Evolutionary conservation across 2,113 vertebrate species (phyloP).

Genomic region (Coreoperca whiteheadi): DNA sequence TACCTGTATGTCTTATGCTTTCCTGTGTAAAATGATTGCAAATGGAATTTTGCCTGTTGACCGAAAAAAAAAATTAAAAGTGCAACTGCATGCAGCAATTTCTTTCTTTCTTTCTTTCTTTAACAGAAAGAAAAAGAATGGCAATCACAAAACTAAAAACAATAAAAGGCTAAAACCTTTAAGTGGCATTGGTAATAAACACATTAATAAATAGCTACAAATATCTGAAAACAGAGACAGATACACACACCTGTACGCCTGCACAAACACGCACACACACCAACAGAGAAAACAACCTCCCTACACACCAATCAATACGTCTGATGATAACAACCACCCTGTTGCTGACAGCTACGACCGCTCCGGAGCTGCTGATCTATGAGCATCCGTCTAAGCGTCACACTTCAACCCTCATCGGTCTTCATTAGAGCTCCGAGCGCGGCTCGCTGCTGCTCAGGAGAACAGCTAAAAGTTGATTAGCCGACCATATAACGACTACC

Average conservation of each 20-base stretch:
- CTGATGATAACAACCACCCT: constrained; percentile 47
- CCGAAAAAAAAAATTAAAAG: too few species aligned
- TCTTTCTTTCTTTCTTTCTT: too few species aligned
- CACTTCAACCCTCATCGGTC: constrained; percentile 45
- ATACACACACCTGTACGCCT: neutral
- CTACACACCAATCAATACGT: constrained; percentile 56
- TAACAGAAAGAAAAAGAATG: neutral
- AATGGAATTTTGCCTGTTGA: too few species aligned
- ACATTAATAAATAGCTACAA: neutral
- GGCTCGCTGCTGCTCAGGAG: constrained; percentile 21
- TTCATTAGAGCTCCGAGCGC: constrained; percentile 59
- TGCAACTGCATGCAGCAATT: too few species aligned
- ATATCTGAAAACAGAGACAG: too few species aligned
- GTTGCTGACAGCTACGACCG: constrained; percentile 33
- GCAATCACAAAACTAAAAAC: neutral
- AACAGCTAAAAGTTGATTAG: constrained; percentile 64
- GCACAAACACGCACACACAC: rapidly evolving
- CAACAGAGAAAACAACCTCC: constrained; percentile 2
- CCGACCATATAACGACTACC: constrained; percentile 35
- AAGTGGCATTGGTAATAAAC: neutral
- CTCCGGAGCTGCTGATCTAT: constrained; percentile 42
- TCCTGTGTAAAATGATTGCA: too few species aligned
- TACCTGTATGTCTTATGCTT: too few species aligned
- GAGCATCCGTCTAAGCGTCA: constrained; percentile 17
- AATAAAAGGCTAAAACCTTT: neutral